Percentiles rank a stretch among this genome's conserved stretches.
Conservation (phyloP, 2,797 vertebrate genomes). For the Cheirogaleus major region DNA sequence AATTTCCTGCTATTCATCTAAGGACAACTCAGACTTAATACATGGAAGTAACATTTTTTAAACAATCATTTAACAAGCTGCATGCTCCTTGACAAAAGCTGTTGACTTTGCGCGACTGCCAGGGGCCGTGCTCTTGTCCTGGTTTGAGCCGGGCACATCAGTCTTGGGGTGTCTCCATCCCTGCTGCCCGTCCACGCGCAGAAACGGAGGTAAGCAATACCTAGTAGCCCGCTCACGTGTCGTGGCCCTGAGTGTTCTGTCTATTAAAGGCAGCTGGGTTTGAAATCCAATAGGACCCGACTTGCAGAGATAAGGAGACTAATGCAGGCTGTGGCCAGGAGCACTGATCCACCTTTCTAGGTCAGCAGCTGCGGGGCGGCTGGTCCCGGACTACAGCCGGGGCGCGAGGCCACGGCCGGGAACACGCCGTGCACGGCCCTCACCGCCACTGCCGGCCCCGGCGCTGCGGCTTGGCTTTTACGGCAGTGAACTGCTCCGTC, state of each 20-base stretch:
- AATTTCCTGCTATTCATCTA: not conserved
- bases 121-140: not conserved
- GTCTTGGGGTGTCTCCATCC: not conserved
- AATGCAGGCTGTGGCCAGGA: constrained; percentile 23
- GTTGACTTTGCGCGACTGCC: not conserved
- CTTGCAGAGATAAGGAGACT: constrained; percentile 69
- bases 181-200: not conserved
- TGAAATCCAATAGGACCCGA: constrained; percentile 63
- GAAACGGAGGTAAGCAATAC: not conserved
- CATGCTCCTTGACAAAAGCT: not conserved
- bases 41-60: not conserved
- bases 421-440: constrained; percentile 1
- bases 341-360: constrained; percentile 59
- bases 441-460: not conserved
- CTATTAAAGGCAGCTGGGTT: constrained; percentile 34
- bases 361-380: constrained; percentile 78
- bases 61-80: constrained; percentile 6
- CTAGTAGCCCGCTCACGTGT: not conserved
- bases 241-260: not conserved
- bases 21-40: not conserved
- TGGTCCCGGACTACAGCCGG: constrained; percentile 75
- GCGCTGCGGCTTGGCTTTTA: constrained; percentile 56
- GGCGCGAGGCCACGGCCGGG: constrained; percentile 68
- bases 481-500: constrained; percentile 59
- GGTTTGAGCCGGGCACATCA: not conserved